Evolutionary conservation across 2,888 invertebrate species (phyloP), one percentile per base, ranked within the genome.

Genomic region (Perdita meconis): DNA sequence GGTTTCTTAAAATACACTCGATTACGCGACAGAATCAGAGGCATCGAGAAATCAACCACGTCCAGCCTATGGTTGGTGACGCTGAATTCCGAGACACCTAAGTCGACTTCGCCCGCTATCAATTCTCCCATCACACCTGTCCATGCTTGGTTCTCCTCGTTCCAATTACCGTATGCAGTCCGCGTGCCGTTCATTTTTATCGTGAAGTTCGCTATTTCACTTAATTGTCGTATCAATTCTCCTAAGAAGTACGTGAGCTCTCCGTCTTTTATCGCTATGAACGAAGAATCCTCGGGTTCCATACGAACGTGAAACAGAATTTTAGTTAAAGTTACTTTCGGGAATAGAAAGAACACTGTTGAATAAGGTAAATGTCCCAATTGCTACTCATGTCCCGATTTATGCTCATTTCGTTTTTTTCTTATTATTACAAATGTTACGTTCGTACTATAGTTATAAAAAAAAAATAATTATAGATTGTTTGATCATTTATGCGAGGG

Each of bases 11-110:
- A 67, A 56, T 88, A 90, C 51, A 90, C 76, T 12, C 77, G 75
- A 34, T 83, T 78, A 10, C 74, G 66, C 0, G 87, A 81, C 0
- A 82, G 16, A 5, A 88, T 36, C 42, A 91, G 66, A 0, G 91
- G 91, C 12, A 86, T 26, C 0, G 89, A 88, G 50, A 90, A 91
- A 42, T 90, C 91, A 0, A 91, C 69, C 5, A 55, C 82, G 0
- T 82, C 63, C 22, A 87, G 22, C 10, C 91, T 82, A 0, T 24
- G 30, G 2, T 51, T 75, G 0, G 87, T 89, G 16, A 91, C 82
- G 5, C 84, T 82, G 38, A 91, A 85, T 24, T 88, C 89, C 0
- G 85, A 86, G 1, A 86, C 76, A 0, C 88, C 90, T 1, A 91
- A 40, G 44, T 90, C 90, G 0, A 86, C 88, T 26, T 84, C 47